Conservation (phyloP, 2,113 vertebrate genomes). For the Potamarius usumacintae region DNA sequence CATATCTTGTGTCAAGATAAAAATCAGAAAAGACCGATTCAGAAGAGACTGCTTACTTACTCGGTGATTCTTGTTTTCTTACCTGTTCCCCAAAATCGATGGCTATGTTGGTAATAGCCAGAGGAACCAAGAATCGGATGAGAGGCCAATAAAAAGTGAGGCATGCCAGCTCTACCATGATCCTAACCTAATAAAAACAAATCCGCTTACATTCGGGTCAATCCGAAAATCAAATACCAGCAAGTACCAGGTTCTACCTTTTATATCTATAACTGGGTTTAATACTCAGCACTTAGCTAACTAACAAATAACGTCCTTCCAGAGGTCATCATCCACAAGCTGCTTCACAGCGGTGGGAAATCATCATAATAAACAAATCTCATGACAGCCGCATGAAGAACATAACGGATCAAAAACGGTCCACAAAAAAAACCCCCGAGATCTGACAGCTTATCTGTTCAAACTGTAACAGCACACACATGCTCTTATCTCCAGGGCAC, state of each 20-base stretch:
- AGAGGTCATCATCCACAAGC: not conserved
- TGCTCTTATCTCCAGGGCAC: too few species aligned
- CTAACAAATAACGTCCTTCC: not conserved
- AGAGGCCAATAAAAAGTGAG: conserved; percentile 93
- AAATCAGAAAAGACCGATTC: not conserved
- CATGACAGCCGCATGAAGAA: not conserved
- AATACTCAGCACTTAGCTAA: not conserved
- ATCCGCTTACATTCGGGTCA: not conserved
- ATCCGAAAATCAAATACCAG: not conserved
- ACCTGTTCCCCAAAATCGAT: conserved; percentile 98
- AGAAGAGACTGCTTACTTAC: not conserved
- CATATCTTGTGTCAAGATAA: not conserved
- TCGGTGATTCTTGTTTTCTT: conserved; percentile 23
- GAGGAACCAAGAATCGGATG: conserved; percentile 89
- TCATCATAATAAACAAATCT: not conserved
- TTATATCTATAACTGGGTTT: not conserved
- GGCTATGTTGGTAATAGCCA: conserved; percentile 94
- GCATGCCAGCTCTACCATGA: conserved; percentile 90
- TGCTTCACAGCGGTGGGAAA: not conserved
- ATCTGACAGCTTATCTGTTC: not conserved
- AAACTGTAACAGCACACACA: not conserved
- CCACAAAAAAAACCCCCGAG: not conserved
- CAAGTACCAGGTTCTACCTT: not conserved
- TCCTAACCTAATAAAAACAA: conserved; percentile 56
- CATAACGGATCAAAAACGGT: not conserved